Conservation (phyloP, 2,797 vertebrate genomes). For the Cygnus olor region DNA sequence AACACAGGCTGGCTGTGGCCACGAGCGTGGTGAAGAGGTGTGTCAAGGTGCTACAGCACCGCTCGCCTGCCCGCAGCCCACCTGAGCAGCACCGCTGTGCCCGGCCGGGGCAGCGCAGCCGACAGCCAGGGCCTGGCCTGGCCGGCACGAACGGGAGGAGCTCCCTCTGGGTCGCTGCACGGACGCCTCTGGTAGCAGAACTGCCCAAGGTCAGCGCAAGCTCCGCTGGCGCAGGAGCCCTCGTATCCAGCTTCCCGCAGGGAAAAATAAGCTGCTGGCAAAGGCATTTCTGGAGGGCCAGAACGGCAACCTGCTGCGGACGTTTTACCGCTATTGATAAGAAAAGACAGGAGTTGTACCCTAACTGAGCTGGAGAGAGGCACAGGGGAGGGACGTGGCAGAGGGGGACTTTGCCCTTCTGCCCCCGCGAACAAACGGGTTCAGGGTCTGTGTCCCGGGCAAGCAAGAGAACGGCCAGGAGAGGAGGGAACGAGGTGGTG, state of each 20-base stretch:
- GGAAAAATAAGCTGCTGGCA: constrained; percentile 35
- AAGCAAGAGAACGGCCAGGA: neutral
- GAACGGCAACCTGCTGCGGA: neutral
- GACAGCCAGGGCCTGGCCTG: no score
- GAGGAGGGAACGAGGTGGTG: neutral
- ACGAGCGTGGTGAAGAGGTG: no score
- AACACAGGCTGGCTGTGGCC: no score
- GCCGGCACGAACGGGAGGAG: accelerated
- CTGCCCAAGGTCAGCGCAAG: constrained; percentile 39
- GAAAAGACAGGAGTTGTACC: neutral
- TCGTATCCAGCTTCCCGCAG: neutral
- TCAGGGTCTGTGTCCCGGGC: neutral
- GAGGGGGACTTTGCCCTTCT: neutral
- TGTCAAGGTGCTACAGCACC: no score
- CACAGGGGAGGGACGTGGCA: neutral
- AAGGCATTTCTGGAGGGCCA: neutral
- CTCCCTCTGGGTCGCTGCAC: neutral
- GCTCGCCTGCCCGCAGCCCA: no score
- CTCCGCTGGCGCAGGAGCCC: neutral
- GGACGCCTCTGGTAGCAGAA: neutral
- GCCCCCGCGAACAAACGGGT: neutral
- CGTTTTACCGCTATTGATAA: neutral
- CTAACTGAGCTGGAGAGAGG: neutral
- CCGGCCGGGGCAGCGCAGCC: no score
- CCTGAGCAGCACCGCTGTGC: no score